A percentile compares a stretch with the other conserved stretches of the same genome.
These are phyloP conservation scores for Sarcophaga variegata DNA, from an alignment of 2,888 invertebrate genomes.

Conservation along the genomic window DNA sequence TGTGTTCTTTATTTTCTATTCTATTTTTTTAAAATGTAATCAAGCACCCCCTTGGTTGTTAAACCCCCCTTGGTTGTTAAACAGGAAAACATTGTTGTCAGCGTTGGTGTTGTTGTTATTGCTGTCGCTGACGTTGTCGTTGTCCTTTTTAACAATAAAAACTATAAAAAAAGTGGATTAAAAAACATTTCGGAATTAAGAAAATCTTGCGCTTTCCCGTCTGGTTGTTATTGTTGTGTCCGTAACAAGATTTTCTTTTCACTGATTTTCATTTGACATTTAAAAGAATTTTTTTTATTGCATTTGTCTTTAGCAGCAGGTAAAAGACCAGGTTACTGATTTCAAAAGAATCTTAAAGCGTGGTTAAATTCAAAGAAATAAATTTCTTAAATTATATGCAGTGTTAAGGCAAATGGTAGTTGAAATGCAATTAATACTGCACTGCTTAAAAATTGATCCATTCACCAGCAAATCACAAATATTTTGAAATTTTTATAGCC, in stretches of 20 bases:
- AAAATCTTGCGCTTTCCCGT: neutral
- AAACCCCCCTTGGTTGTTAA: neutral
- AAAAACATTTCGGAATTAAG: neutral
- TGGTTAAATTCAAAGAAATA: no score
- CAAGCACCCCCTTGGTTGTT: neutral
- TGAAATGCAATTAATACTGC: no score
- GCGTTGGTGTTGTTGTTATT: no score
- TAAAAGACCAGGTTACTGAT: neutral
- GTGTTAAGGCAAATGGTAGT: no score
- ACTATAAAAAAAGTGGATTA: neutral
- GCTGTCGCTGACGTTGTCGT: neutral
- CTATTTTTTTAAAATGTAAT: slow-evolving; percentile 4
- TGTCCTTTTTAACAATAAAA: neutral
- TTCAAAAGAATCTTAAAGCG: no score
- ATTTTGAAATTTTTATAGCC: no score
- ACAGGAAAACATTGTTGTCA: no score
- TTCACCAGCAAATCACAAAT: no score
- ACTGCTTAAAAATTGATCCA: no score
- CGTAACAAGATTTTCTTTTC: neutral
- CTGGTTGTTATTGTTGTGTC: neutral
- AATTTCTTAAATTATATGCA: no score
- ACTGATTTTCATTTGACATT: slow-evolving; percentile 1
- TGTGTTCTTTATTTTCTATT: neutral
- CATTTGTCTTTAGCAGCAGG: no score
- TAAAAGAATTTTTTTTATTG: neutral